These are phyloP conservation scores for Netelia inedita DNA, from an alignment of 2,888 invertebrate species.

Conservation along the genomic window DNA sequence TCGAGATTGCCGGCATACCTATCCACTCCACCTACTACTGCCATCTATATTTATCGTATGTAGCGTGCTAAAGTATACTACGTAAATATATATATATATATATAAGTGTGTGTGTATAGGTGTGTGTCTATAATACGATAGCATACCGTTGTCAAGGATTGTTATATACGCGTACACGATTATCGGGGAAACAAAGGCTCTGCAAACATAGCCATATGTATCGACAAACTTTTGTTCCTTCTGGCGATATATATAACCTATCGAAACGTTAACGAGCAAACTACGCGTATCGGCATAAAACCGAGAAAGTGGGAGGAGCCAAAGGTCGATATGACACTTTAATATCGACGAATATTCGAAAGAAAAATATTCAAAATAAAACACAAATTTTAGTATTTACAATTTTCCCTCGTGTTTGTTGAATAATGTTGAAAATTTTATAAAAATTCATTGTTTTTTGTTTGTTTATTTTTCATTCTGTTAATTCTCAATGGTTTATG, in stretches of 20 bases:
- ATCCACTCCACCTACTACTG: not conserved
- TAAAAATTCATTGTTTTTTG: not conserved
- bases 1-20: slow-evolving; percentile 49
- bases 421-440: too few species aligned
- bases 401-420: too few species aligned
- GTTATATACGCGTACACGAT: slow-evolving; percentile 9
- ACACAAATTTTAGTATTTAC: too few species aligned
- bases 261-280: slow-evolving; percentile 16
- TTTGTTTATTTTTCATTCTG: not conserved
- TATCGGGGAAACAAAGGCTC: slow-evolving; percentile 7
- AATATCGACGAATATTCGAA: not conserved
- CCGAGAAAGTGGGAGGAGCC: not conserved
- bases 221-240: slow-evolving; percentile 34
- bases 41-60: not conserved
- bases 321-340: not conserved
- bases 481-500: not conserved
- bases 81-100: not conserved
- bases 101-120: not conserved
- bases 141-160: not conserved
- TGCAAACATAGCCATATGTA: not conserved
- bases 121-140: not conserved
- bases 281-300: slow-evolving; percentile 2
- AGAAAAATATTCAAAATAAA: not conserved
- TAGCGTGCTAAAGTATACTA: not conserved
- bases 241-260: not conserved